phyloP scores from a whole-genome alignment of 1,140 invertebrate species.

The Drosophila funebris region DNA sequence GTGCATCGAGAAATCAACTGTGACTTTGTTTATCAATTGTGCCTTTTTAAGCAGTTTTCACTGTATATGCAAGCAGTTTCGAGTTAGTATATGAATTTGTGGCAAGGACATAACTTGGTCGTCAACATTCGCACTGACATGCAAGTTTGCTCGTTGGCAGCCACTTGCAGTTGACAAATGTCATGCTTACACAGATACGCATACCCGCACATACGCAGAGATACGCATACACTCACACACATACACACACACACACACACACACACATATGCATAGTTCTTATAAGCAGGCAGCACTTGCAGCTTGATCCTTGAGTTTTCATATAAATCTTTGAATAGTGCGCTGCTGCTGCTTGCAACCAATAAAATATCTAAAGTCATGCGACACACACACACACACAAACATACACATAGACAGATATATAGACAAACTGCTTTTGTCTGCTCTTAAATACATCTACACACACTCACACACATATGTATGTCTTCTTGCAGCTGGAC shows the following conservation, averaged over 20 bases:
- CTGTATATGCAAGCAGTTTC: conserved; percentile 19
- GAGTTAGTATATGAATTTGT: conserved; percentile 36
- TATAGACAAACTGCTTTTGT: conserved; percentile 28
- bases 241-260: conserved; percentile 21
- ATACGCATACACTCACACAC: not conserved
- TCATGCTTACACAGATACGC: conserved; percentile 62
- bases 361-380: conserved; percentile 40
- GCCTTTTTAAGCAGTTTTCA: not conserved
- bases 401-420: not conserved
- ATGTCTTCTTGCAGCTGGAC: conserved; percentile 5
- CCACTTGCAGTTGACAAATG: conserved; percentile 73
- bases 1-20: not conserved
- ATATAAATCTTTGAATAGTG: conserved; percentile 68
- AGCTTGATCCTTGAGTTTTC: conserved; percentile 69
- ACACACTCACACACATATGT: conserved; percentile 9
- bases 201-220: conserved; percentile 18
- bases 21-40: not conserved
- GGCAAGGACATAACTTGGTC: conserved; percentile 69
- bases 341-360: conserved; percentile 34
- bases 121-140: conserved; percentile 58
- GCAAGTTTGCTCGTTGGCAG: conserved; percentile 51
- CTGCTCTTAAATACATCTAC: conserved; percentile 14
- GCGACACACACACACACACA: conserved; percentile 4
- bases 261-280: not conserved
- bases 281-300: conserved; percentile 41